Conservation (phyloP, 2,888 invertebrate genomes). For the Pachycephus smyrnensis region DNA sequence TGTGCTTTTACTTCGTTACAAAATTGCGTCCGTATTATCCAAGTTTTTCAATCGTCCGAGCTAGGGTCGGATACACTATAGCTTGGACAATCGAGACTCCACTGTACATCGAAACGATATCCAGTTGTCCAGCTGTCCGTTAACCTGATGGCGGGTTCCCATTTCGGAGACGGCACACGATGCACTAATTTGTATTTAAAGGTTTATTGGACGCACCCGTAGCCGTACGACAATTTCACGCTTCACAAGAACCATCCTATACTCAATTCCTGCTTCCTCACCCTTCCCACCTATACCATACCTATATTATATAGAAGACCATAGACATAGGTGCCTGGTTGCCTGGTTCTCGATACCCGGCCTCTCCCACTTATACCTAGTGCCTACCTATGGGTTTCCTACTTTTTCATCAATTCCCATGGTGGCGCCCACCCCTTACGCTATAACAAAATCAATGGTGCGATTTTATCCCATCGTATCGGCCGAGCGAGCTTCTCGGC, state of each 20-base stretch:
- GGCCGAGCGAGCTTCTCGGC: background rate
- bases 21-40: no score
- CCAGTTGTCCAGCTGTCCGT: background rate
- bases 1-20: no score
- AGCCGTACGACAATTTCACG: slow-evolving; percentile 60
- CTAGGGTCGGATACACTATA: no score
- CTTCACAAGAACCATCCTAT: slow-evolving; percentile 49
- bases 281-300: slow-evolving; percentile 22
- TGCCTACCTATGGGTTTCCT: background rate
- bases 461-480: slow-evolving; percentile 3
- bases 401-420: background rate
- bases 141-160: background rate
- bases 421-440: background rate
- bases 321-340: background rate
- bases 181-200: slow-evolving; percentile 63
- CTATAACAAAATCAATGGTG: slow-evolving; percentile 3
- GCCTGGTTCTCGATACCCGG: background rate
- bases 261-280: background rate
- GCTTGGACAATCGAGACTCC: no score
- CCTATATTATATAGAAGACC: background rate
- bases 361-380: background rate
- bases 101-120: background rate
- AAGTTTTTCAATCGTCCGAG: no score
- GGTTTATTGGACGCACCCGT: slow-evolving; percentile 55
- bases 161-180: slow-evolving; percentile 13